phyloP scores from a whole-genome alignment of 2,113 vertebrate species.

The Oxygymnocypris stewartii region DNA sequence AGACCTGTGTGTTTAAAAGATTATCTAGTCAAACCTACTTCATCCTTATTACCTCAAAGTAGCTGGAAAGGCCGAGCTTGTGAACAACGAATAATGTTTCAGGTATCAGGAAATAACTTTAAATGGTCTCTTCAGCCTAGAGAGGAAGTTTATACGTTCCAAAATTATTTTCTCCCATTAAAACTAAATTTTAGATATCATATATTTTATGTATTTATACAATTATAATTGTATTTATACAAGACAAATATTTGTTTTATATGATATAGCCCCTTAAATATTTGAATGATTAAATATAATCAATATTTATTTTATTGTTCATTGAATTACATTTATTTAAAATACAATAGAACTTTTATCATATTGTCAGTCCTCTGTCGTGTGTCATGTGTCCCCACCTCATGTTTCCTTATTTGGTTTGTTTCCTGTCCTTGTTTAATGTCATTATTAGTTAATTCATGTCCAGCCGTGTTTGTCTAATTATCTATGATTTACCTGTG shows the following conservation, averaged over 20 bases:
- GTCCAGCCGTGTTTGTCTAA: too few species aligned
- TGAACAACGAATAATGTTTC: neutral
- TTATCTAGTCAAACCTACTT: conserved; percentile 15
- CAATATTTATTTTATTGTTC: neutral
- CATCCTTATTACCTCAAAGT: conserved; percentile 15
- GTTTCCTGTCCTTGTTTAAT: too few species aligned
- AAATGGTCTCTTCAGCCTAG: neutral
- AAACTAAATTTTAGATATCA: too few species aligned
- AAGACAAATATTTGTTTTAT: neutral
- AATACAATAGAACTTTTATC: too few species aligned
- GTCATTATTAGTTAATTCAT: too few species aligned
- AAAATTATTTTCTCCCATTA: too few species aligned
- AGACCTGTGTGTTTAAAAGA: neutral
- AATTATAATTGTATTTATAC: neutral
- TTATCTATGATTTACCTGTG: too few species aligned
- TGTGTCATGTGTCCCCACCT: too few species aligned
- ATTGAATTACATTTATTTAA: too few species aligned
- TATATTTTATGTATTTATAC: too few species aligned
- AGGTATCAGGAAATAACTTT: neutral
- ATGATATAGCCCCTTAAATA: neutral
- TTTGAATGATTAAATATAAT: neutral
- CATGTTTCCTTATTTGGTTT: too few species aligned
- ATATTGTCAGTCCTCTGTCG: too few species aligned
- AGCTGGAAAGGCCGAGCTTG: neutral
- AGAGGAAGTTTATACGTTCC: neutral